Base-by-base conservation (phyloP, 1,140 invertebrate genomes). In the Ylistrum balloti region DNA sequence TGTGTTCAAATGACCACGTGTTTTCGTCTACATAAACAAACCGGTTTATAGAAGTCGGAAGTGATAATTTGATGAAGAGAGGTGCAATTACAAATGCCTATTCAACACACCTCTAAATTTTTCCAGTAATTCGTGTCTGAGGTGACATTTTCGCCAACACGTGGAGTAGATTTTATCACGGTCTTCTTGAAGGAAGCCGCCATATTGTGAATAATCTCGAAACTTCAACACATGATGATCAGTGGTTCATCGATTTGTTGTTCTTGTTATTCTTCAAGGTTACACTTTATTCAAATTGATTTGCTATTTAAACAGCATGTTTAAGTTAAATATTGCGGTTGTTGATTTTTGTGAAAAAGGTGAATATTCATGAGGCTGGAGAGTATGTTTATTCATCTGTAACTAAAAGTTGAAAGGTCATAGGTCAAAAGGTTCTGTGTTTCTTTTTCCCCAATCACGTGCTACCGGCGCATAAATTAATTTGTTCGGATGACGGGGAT, bases 51-150 rank as follows among this genome's bases (percentile, higher is more conserved):
- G 22, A 11, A 28, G n/a, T 74, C n/a, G 22, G 22, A n/a, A 74
- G 56, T 3, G 56, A 28, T 74, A 28, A 28, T 7, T 28, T 17
- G 22, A 5, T 11, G n/a, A 7, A n/a, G n/a, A 74, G 0, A 28
- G 32, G 45, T 86, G 5, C 7, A 11, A n/a, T 0, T 28, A 86
- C 1, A 34, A 11, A 86, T 28, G 33, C 33, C 33, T 11, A 86
- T 33, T 38, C 17, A 86, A 86, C 35, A 86, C 87, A 95, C 94
- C 92, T 95, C 91, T 88, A 95, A 92, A 90, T 94, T 94, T 94
- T 98, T 98, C 98, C 98, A 99, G 95, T 98, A 99, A 91, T 97
- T 95, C 93, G 97, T 97, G 96, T 99, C 98, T 41, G 97, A 97
- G 0, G 98, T 98, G 87, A 97, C 94, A 93, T 97, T 97, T 56